Percentiles rank a stretch among this genome's conserved stretches.
Conservation (phyloP, 2,113 vertebrate species). For the Crotalus horridus region DNA sequence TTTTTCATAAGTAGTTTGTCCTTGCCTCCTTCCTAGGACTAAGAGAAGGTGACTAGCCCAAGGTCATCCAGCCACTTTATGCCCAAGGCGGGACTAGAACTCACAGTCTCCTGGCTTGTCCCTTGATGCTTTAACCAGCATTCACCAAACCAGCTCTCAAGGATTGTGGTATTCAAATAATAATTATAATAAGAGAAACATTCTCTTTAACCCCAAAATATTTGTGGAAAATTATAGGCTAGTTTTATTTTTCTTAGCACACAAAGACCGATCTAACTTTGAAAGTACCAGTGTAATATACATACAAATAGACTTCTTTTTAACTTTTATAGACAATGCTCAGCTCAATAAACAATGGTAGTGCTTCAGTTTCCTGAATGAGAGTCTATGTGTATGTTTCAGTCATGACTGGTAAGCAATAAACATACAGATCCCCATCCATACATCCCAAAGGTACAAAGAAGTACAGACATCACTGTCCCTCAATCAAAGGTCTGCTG, state of each 20-base stretch:
- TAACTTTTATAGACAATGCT: constrained; percentile 3
- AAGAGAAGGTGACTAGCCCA: not conserved
- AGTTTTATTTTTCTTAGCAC: not conserved
- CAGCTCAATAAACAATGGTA: constrained; percentile 8
- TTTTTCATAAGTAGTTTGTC: not conserved
- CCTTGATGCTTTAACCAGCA: not conserved
- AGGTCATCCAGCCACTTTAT: not conserved
- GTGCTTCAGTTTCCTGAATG: not conserved
- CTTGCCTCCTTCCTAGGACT: not conserved
- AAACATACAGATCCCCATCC: not conserved
- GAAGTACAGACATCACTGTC: not conserved
- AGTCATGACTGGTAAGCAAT: not conserved
- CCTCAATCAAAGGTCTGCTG: not conserved
- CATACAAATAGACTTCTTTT: not conserved
- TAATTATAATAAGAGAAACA: not conserved
- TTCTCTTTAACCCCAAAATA: not conserved
- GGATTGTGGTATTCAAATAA: not conserved
- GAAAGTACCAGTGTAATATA: not conserved
- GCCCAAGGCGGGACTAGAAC: not conserved
- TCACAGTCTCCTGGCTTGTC: not conserved
- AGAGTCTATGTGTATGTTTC: not conserved
- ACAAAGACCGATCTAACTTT: not conserved
- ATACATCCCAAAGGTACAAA: not conserved
- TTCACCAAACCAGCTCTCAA: not conserved
- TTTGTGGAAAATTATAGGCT: not conserved